Percentiles rank a stretch among this genome's conserved stretches.
Evolutionary conservation across 2,797 vertebrate species (phyloP).

Genomic region (Halcyon badia): DNA sequence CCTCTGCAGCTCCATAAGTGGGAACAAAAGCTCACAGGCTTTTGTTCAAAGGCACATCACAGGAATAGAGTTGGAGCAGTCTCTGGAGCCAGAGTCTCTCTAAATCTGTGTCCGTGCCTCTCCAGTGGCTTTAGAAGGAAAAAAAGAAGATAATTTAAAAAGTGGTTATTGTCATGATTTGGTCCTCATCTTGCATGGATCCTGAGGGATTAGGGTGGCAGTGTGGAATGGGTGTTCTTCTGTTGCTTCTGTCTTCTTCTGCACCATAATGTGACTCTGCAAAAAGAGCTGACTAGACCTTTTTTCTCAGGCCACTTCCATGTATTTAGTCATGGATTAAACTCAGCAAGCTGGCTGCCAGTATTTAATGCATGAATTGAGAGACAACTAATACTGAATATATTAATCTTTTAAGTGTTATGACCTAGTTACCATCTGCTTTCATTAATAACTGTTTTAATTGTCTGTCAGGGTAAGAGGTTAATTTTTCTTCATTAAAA

Average conservation of each 20-base stretch:
- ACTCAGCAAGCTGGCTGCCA: background rate
- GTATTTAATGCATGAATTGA: background rate
- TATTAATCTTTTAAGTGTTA: background rate
- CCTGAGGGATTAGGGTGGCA: background rate
- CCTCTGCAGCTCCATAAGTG: background rate
- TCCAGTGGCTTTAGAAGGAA: background rate
- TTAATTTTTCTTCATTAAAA: background rate
- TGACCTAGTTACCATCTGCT: background rate
- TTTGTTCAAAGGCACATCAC: background rate
- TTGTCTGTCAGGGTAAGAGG: background rate
- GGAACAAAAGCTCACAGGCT: background rate
- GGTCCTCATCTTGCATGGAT: background rate
- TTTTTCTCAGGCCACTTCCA: background rate
- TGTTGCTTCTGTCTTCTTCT: background rate
- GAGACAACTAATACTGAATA: background rate
- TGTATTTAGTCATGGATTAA: background rate
- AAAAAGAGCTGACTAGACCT: background rate
- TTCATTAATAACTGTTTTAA: background rate
- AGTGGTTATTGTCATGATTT: background rate
- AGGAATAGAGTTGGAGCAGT: background rate
- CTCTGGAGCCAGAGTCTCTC: background rate
- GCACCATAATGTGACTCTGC: background rate
- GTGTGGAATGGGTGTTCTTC: background rate
- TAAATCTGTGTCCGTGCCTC: background rate
- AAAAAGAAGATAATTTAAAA: rapidly evolving